A percentile compares a stretch with the other conserved stretches of the same genome.
These are phyloP conservation scores for Syrphus vitripennis DNA, from an alignment of 2,888 invertebrate genomes.

Conservation along the genomic window DNA sequence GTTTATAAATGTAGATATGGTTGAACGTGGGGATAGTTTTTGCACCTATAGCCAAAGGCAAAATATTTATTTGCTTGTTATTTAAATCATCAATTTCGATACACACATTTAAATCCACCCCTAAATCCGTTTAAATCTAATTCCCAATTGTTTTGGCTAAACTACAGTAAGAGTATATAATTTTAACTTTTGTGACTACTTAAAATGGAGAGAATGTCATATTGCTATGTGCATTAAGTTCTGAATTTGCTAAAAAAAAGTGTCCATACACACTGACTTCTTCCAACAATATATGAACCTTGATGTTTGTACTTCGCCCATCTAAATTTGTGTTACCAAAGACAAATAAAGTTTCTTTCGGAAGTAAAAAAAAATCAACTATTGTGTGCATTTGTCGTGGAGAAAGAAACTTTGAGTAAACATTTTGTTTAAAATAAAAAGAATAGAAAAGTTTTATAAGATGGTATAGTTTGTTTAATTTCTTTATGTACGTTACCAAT, in stretches of 20 bases:
- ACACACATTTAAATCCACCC: too few species aligned
- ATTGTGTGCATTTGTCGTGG: neutral
- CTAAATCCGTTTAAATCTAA: too few species aligned
- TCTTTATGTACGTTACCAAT: too few species aligned
- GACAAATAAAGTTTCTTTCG: neutral
- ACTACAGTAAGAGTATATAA: too few species aligned
- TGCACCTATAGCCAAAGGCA: neutral
- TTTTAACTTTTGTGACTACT: neutral
- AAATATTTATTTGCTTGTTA: too few species aligned
- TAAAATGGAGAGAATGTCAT: constrained; percentile 9
- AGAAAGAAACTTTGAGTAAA: neutral
- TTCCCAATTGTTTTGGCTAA: too few species aligned
- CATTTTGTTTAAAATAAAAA: neutral
- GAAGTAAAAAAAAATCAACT: neutral
- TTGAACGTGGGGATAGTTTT: neutral
- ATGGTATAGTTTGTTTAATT: neutral
- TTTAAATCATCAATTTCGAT: too few species aligned
- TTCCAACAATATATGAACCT: neutral
- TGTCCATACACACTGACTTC: constrained; percentile 7
- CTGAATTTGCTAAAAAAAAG: constrained; percentile 5
- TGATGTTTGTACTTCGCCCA: neutral
- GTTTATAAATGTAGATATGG: neutral
- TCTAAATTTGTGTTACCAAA: neutral
- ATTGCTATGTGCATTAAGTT: constrained; percentile 22
- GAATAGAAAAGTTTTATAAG: neutral